phyloP scores from a whole-genome alignment of 2,888 invertebrate species.

The Tenthredo mesomela region DNA sequence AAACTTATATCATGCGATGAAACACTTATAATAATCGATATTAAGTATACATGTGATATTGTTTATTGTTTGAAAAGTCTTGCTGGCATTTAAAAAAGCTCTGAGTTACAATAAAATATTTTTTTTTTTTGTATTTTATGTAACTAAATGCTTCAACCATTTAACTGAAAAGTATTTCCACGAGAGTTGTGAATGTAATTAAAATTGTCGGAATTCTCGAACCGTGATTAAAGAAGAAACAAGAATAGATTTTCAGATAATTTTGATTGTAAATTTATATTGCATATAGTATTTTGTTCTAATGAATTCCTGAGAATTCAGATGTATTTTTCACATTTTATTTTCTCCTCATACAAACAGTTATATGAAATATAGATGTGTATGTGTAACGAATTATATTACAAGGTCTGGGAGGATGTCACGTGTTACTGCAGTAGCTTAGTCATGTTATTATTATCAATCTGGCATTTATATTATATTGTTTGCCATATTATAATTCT shows the following conservation, averaged over 20 bases:
- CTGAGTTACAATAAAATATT: not conserved
- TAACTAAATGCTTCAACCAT: slow-evolving; percentile 19
- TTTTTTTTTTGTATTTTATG: not conserved
- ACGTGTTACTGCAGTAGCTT: slow-evolving; percentile 31
- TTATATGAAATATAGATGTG: not conserved
- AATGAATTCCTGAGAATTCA: not conserved
- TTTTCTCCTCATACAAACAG: not conserved
- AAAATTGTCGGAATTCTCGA: slow-evolving; percentile 17
- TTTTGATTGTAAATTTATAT: slow-evolving; percentile 8
- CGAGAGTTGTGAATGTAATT: not conserved
- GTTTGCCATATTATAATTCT: slow-evolving; percentile 27
- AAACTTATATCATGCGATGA: not conserved
- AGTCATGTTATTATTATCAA: slow-evolving; percentile 24
- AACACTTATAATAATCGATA: not conserved
- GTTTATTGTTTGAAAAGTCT: not conserved
- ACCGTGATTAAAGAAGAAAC: not conserved
- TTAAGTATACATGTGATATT: slow-evolving; percentile 39
- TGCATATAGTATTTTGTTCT: not conserved
- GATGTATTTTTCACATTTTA: not conserved
- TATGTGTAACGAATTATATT: slow-evolving; percentile 11
- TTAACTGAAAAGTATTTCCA: slow-evolving; percentile 24
- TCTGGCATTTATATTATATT: slow-evolving; percentile 42
- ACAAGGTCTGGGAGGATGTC: slow-evolving; percentile 41
- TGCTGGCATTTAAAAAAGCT: slow-evolving; percentile 31
- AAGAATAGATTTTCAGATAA: not conserved